These are phyloP conservation scores for Hyaena hyaena DNA, from an alignment of 2,113 vertebrate genomes.

Conservation along the genomic window DNA sequence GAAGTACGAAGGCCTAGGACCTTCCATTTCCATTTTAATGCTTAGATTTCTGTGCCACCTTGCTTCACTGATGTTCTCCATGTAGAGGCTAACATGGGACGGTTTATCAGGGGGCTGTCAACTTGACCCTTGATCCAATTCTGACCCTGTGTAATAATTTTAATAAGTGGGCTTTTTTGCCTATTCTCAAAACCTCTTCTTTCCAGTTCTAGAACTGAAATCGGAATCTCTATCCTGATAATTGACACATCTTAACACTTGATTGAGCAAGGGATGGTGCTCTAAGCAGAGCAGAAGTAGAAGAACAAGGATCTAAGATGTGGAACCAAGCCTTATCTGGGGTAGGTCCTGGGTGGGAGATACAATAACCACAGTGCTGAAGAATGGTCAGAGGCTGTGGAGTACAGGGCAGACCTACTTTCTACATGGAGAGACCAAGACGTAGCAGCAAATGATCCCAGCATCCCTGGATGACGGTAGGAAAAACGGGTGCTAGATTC, in stretches of 20 bases:
- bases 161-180: not conserved
- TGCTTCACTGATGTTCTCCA: not conserved
- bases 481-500: not conserved
- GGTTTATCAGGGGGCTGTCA: not conserved
- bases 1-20: accelerated
- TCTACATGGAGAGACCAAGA: not conserved
- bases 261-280: not conserved
- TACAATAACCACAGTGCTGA: accelerated
- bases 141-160: not conserved
- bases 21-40: not conserved
- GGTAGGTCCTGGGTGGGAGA: not conserved
- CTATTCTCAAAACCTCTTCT: not conserved
- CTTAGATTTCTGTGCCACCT: not conserved
- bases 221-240: not conserved
- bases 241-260: not conserved
- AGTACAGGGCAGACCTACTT: no score
- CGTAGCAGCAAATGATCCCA: not conserved
- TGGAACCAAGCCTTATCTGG: not conserved
- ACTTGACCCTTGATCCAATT: not conserved
- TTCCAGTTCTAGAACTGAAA: not conserved
- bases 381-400: not conserved
- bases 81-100: not conserved
- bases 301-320: not conserved
- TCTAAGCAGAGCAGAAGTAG: not conserved
- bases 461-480: not conserved